A percentile compares a stretch with the other conserved stretches of the same genome.
phyloP scores from a whole-genome alignment of 2,113 vertebrate genomes.

The Caranx melampygus region DNA sequence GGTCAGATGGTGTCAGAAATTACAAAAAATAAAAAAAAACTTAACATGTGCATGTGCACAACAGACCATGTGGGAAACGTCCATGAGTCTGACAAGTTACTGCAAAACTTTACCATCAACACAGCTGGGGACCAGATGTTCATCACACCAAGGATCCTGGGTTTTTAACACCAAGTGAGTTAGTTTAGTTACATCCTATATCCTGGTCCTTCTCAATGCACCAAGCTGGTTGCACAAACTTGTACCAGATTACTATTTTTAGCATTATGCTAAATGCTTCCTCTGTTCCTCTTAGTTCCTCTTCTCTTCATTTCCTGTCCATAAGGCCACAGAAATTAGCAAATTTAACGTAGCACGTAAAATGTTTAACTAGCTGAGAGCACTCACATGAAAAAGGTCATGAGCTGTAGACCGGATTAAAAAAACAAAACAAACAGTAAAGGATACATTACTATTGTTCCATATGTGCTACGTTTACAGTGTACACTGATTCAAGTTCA shows the following conservation, averaged over 20 bases:
- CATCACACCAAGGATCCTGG: background rate
- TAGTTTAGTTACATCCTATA: background rate
- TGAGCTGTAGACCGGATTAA: conserved; percentile 33
- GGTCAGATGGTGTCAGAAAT: conserved; percentile 10
- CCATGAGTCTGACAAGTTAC: background rate
- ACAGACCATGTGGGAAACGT: conserved; percentile 5
- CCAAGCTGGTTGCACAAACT: conserved; percentile 2
- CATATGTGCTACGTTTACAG: conserved; percentile 40
- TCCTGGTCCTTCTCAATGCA: background rate
- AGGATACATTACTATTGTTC: conserved; percentile 18
- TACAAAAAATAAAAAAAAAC: background rate
- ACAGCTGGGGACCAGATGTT: background rate
- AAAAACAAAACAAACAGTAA: background rate
- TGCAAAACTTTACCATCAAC: background rate
- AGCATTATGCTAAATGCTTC: background rate
- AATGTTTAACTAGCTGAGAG: conserved; percentile 22
- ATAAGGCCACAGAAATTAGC: conserved; percentile 57
- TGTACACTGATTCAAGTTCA: conserved; percentile 54
- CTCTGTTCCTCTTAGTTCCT: conserved; percentile 16
- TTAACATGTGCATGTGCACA: background rate
- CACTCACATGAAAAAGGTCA: conserved; percentile 47
- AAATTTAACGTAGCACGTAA: conserved; percentile 18
- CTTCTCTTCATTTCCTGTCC: conserved; percentile 13
- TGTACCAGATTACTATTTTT: conserved; percentile 8
- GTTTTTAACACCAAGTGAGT: background rate